Conservation (phyloP, 2,888 invertebrate genomes). For the Lacanobia oleracea region DNA sequence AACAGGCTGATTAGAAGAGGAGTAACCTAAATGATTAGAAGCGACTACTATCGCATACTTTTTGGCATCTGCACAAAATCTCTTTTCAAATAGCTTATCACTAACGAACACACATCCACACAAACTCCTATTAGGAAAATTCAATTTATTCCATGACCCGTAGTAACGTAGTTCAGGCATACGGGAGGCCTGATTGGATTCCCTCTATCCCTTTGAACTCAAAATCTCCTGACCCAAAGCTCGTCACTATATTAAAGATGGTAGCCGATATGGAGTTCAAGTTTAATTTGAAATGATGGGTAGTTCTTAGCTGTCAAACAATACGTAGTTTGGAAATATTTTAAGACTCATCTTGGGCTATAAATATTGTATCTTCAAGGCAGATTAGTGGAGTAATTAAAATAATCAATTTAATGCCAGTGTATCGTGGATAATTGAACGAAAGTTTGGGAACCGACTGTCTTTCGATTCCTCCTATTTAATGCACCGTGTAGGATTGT, state of each 20-base stretch:
- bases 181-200: slow-evolving; percentile 25
- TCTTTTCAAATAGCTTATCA: slow-evolving; percentile 11
- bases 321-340: slow-evolving; percentile 6
- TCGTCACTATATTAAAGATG: neutral
- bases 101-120: slow-evolving; percentile 4
- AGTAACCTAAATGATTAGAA: neutral
- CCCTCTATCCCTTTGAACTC: slow-evolving; percentile 21
- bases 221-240: slow-evolving; percentile 8
- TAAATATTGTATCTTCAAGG: slow-evolving; percentile 42
- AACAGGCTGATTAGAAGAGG: neutral
- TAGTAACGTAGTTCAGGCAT: slow-evolving; percentile 9
- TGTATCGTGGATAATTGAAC: slow-evolving; percentile 48
- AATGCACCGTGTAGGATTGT: slow-evolving; percentile 12
- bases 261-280: neutral
- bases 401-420: slow-evolving; percentile 48
- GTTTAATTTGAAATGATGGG: neutral
- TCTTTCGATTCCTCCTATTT: slow-evolving; percentile 6
- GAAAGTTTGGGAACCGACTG: slow-evolving; percentile 54
- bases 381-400: slow-evolving; percentile 27
- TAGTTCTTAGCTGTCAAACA: slow-evolving; percentile 1
- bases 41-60: neutral
- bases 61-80: slow-evolving; percentile 1
- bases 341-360: neutral
- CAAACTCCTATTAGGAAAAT: slow-evolving; percentile 23
- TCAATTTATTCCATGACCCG: slow-evolving; percentile 24